These are phyloP conservation scores for Gobius niger DNA, from an alignment of 2,113 vertebrate species.

Conservation along the genomic window DNA sequence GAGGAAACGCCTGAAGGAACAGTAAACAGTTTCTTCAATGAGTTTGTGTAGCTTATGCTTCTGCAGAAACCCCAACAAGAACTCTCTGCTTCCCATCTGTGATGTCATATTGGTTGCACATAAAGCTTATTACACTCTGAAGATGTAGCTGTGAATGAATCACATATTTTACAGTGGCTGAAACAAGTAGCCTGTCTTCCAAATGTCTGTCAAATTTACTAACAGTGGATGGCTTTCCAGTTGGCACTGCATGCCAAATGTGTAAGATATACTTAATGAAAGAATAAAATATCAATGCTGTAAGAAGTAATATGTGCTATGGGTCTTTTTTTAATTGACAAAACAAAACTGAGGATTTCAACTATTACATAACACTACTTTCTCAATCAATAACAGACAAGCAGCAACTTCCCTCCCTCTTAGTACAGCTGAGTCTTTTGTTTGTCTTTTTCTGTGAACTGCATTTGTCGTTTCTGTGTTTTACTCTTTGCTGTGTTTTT, in stretches of 20 bases:
- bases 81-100: conserved; percentile 35
- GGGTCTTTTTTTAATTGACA: not conserved
- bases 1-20: conserved; percentile 68
- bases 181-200: conserved; percentile 35
- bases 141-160: conserved; percentile 50
- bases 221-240: conserved; percentile 60
- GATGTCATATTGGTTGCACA: conserved; percentile 23
- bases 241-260: conserved; percentile 54
- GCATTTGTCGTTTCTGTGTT: too few relatives aligned
- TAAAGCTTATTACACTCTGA: conserved; percentile 33
- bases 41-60: conserved; percentile 58
- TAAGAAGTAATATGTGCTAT: not conserved
- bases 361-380: not conserved
- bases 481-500: too few relatives aligned
- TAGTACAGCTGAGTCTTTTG: too few relatives aligned
- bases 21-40: conserved; percentile 58
- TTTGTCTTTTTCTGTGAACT: too few relatives aligned
- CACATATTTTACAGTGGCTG: conserved; percentile 39
- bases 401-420: too few relatives aligned
- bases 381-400: too few relatives aligned
- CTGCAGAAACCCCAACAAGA: conserved; percentile 30
- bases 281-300: conserved; percentile 66
- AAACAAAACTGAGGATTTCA: not conserved
- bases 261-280: conserved; percentile 63
- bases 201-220: conserved; percentile 56